Base-by-base conservation (phyloP, 2,888 invertebrate genomes). In the Tenthredo distinguenda region DNA sequence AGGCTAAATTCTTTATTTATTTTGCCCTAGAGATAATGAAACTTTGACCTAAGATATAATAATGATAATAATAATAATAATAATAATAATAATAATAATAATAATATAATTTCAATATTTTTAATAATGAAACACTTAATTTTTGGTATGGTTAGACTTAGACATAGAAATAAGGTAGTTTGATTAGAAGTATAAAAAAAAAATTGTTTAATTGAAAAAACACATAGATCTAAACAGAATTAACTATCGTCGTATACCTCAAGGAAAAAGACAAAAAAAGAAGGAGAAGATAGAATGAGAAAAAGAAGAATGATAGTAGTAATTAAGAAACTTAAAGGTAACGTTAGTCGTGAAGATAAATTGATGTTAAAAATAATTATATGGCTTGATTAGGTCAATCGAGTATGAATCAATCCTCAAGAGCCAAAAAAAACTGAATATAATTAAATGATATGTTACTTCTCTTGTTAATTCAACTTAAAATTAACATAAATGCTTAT, bases 391-490 rank as follows among this genome's bases (percentile, higher is more conserved):
- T 55, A n/a, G 55, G 55, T 55, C 55, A 55, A 55, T 55, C n/a
- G n/a, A n/a, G 15, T 18, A 55, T 55, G 5, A 55, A 55, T 55
- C 55, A 55, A 55, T 4, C n/a, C n/a, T 5, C n/a, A 82, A 81
- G 34, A 77, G 55, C 55, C 55, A 76, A 74, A 76, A 37, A 84
- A n/a, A 50, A 34, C 91, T 91, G 89, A 92, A 92, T 92, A 91
- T 91, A 92, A 92, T 91, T 91, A 62, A 92, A 92, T 93, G 92
- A 93, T 93, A 93, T 93, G 92, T 93, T 90, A 91, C 90, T 92
- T 92, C 91, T 92, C 92, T 92, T 92, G 92, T 92, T 92, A 92
- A 91, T 91, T 89, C 89, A 90, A 88, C 87, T 89, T 89, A 91
- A 90, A 89, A 86, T 89, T 88, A 91, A 87, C 86, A 83, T 89